Conservation (phyloP, 2,113 vertebrate genomes). For the Melanotaenia duboulayi region DNA sequence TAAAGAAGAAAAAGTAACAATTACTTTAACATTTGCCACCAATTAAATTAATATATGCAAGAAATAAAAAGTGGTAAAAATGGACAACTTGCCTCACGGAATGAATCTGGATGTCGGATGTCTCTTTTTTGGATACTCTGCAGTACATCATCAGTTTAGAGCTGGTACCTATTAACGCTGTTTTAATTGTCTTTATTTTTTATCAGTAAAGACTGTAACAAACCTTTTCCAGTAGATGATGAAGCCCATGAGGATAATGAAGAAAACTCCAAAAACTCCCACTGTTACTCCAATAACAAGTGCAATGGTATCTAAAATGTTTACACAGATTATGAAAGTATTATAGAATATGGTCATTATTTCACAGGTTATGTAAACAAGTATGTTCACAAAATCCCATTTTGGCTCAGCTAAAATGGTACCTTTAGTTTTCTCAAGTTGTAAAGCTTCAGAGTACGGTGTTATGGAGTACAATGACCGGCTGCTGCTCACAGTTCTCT, state of each 20-base stretch:
- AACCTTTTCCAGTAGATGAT: conserved; percentile 88
- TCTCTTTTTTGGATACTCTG: conserved; percentile 64
- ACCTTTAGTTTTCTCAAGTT: conserved; percentile 57
- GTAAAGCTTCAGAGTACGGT: rapidly evolving
- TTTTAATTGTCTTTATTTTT: not conserved
- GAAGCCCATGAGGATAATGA: conserved; percentile 66
- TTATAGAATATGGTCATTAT: no score
- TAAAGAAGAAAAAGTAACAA: conserved; percentile 12
- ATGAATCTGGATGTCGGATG: conserved; percentile 76
- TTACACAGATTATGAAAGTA: not conserved
- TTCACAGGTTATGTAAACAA: not conserved
- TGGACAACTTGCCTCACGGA: conserved; percentile 70
- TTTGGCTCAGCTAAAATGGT: not conserved
- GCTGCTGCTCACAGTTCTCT: rapidly evolving
- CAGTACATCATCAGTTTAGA: not conserved
- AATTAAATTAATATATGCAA: not conserved
- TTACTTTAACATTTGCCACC: not conserved
- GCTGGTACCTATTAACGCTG: not conserved
- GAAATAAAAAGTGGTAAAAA: not conserved
- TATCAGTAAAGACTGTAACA: not conserved
- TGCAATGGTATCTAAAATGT: conserved; percentile 73
- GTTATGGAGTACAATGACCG: conserved; percentile 11
- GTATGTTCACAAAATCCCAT: not conserved
- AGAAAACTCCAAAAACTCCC: conserved; percentile 77
- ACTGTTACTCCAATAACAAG: conserved; percentile 83